Percentiles rank a stretch among this genome's conserved stretches.
These are phyloP conservation scores for Drosophila kuntzei DNA, from an alignment of 2,888 invertebrate species.

Conservation along the genomic window DNA sequence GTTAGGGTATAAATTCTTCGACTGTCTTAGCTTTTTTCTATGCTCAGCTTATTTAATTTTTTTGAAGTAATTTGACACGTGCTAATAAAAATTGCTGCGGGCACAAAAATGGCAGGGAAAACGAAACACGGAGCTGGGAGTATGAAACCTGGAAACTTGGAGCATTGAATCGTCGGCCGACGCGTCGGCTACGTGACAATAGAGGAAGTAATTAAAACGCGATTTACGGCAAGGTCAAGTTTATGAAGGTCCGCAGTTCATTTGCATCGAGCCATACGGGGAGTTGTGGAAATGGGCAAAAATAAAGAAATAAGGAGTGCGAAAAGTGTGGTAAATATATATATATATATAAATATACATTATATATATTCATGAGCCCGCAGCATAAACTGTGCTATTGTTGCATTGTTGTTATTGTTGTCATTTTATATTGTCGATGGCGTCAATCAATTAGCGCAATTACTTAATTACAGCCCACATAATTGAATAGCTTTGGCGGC, in stretches of 20 bases:
- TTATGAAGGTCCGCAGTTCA: constrained; percentile 78
- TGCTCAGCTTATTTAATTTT: constrained; percentile 18
- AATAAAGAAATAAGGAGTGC: constrained; percentile 7
- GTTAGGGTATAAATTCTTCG: constrained; percentile 24
- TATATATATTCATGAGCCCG: constrained; percentile 23
- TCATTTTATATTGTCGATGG: constrained; percentile 35
- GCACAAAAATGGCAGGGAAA: constrained; percentile 55
- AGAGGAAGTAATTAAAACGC: constrained; percentile 79
- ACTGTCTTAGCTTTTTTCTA: constrained; percentile 1
- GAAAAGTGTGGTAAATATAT: constrained; percentile 3
- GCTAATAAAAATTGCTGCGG: constrained; percentile 75
- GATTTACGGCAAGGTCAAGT: constrained; percentile 78
- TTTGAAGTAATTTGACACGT: constrained; percentile 75
- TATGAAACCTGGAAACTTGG: constrained; percentile 2
- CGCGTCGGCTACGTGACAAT: constrained; percentile 74
- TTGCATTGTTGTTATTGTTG: constrained; percentile 23
- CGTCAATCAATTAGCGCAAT: constrained; percentile 79
- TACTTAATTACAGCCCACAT: constrained; percentile 76
- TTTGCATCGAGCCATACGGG: constrained; percentile 55
- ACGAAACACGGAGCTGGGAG: constrained; percentile 1
- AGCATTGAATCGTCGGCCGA: constrained; percentile 39
- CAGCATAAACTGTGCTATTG: constrained; percentile 52
- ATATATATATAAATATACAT: neutral
- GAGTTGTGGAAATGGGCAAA: constrained; percentile 4
- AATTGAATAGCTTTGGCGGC: constrained; percentile 62